Base-by-base conservation (phyloP, 2,113 vertebrate genomes). In the Stercorarius parasiticus region DNA sequence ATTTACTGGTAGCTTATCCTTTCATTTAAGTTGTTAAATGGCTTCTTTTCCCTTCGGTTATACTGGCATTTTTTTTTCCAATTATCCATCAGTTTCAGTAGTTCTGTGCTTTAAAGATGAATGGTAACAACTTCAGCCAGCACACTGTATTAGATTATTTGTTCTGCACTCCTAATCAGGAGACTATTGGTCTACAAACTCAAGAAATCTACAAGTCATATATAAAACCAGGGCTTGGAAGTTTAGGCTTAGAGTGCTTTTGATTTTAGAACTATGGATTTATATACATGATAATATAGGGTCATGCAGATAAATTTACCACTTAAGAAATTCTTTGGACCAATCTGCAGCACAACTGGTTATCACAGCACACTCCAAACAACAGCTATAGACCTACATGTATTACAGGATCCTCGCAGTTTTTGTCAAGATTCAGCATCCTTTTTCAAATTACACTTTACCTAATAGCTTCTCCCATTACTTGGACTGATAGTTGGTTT, bases 21-120 rank as follows among this genome's bases (percentile, higher is more conserved):
- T 94, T 86, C 72, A 86, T 89, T 94, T 59, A 78, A 34, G 82
- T 59, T 86, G 22, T 64, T 97, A 93, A 93, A 83, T 81, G 59
- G 30, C 71, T 86, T 78, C 38, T 83, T 94, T 79, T 61, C 52
- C 80, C 61, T 92, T 83, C 53, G 88, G 59, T 83, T 83, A 40
- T 76, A 40, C 50, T 88, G 71, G 22, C 45, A 19, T 77, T 88
- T 96, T 93, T 90, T 93, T 90, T 91, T 69, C 87, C 76, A 93
- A 67, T 94, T 95, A 76, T 74, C 69, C 69, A 82, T 88, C 79
- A 72, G 34, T 82, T 93, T 93, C 58, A 73, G 40, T 86, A 80
- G 67, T 92, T 88, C 59, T 90, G 55, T 84, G 65, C 59, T 86
- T 90, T 90, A 55, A 82, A 94, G 69, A 81, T 71, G 78, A 94